Conservation (phyloP, 2,888 invertebrate genomes). For the Therioaphis trifolii region DNA sequence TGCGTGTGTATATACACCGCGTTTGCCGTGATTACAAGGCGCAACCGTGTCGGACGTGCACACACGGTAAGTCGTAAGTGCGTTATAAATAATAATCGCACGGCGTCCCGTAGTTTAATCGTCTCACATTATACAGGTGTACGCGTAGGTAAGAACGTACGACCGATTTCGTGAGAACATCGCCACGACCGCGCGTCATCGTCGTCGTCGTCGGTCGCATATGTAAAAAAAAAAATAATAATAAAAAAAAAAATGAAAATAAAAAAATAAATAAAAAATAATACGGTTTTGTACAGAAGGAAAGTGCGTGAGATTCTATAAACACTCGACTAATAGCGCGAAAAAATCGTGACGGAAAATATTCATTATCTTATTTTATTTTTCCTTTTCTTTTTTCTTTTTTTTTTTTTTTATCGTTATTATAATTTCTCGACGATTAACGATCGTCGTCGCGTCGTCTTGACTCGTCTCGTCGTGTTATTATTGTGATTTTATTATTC, state of each 20-base stretch:
- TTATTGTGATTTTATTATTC: background rate
- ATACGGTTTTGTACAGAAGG: background rate
- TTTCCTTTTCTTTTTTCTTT: too few relatives aligned
- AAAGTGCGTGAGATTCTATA: background rate
- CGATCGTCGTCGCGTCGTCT: background rate
- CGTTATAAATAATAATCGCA: conserved; percentile 13
- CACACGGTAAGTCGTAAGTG: background rate
- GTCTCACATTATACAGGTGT: background rate
- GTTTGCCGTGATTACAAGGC: conserved; percentile 4
- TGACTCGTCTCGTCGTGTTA: background rate
- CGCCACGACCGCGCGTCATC: conserved; percentile 10
- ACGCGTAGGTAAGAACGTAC: too few relatives aligned
- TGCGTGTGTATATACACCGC: background rate
- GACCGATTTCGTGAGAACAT: conserved; percentile 44
- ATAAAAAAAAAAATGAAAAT: too few relatives aligned
- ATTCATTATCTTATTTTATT: too few relatives aligned
- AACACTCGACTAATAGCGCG: background rate
- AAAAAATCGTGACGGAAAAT: conserved; percentile 9
- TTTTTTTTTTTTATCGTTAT: background rate
- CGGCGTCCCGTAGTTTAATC: background rate
- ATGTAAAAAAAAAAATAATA: too few relatives aligned
- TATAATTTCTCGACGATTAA: background rate
- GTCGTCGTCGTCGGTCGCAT: too few relatives aligned
- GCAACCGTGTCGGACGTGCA: background rate
- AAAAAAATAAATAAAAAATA: too few relatives aligned